phyloP scores from a whole-genome alignment of 1,140 invertebrate species.

The Sarcophaga bullata region DNA sequence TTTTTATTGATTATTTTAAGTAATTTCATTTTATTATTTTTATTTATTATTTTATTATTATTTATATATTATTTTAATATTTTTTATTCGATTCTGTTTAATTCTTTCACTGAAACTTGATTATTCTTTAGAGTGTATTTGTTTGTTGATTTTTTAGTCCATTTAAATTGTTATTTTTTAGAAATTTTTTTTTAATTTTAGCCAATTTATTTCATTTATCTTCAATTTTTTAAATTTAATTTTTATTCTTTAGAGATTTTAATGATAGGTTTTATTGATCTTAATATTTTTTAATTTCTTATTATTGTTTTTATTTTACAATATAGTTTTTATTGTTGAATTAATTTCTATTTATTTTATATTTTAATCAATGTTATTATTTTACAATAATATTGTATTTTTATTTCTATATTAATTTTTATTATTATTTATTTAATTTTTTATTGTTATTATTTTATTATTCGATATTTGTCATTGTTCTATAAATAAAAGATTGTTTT shows the following conservation, averaged over 20 bases:
- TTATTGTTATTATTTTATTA: no score
- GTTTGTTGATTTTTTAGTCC: background rate
- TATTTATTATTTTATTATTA: conserved; percentile 6
- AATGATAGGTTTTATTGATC: no score
- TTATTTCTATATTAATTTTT: no score
- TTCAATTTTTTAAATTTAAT: no score
- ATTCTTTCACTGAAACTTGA: background rate
- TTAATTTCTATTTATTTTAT: background rate
- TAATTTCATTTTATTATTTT: conserved; percentile 13
- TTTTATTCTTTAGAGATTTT: no score
- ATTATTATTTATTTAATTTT: no score
- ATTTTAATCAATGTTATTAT: no score
- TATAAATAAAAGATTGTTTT: no score
- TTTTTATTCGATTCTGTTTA: background rate
- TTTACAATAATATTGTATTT: no score
- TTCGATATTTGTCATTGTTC: no score
- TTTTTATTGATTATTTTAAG: background rate
- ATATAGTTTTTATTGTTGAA: background rate
- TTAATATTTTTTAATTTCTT: no score
- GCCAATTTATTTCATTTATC: no score
- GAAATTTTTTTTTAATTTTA: conserved; percentile 5
- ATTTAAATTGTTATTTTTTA: background rate
- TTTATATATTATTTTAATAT: conserved; percentile 20
- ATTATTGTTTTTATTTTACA: background rate
- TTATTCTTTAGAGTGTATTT: conserved; percentile 12